Base-by-base conservation (phyloP, 2,113 vertebrate genomes). In the Ameiurus melas region DNA sequence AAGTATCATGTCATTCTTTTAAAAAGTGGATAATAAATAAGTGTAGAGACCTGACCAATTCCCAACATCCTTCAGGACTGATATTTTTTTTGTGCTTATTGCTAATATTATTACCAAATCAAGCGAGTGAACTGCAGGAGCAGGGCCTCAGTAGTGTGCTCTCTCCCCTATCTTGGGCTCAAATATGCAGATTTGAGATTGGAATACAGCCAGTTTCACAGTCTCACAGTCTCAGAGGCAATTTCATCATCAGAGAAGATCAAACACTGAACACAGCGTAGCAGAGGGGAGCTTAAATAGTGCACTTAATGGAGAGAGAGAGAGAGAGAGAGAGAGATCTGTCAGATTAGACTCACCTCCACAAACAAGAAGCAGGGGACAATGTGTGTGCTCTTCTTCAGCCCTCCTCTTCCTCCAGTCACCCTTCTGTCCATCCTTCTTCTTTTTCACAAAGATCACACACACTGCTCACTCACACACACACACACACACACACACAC, bases 281-380 rank as follows among this genome's bases (percentile, higher is more conserved):
- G 27, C 64, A 30, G 27, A 66, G 64, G 10, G 64, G 64, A 66
- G 27, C 30, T 70, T 33, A 47, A 64, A 68, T 30, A 51, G 43
- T 84, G 36, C 82, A 47, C 83, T 55, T 20, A 10, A 33, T 73
- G 0, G 30, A 87, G 66, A 39, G 55, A 88, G 58, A 62, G 58
- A n/a, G 36, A 12, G 2, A 90, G 47, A 47, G 90, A 88, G 87
- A 92, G 58, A 85, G 58, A 91, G 89, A 9, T 70, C 16, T 53
- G 53, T n/a, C 0, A 1, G 68, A 84, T 22, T 33, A 30, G 78
- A 91, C 94, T 95, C 89, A 96, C 95, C 94, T 96, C 95, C 81
- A 96, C 95, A 6, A 94, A 90, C 77, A 96, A 94, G 90, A 96
- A 96, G 87, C 95, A 96, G 71, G 95, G 95, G 71, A 96, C 94